Percentiles rank a stretch among this genome's conserved stretches.
These are phyloP conservation scores for Ptychochromis oligacanthus DNA, from an alignment of 2,113 vertebrate species.

Conservation along the genomic window DNA sequence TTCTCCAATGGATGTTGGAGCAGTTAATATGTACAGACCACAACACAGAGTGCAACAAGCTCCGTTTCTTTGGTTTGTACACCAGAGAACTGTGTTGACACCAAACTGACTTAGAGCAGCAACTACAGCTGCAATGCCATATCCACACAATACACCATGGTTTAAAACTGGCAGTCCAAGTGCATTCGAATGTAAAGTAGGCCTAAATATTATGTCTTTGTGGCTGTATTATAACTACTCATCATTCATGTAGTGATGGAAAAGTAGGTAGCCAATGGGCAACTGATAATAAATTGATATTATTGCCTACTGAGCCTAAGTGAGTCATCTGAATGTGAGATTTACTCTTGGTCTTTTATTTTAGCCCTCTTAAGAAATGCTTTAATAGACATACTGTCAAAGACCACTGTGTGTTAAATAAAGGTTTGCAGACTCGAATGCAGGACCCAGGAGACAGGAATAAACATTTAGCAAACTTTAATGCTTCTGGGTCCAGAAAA, in stretches of 20 bases:
- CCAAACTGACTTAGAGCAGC: neutral
- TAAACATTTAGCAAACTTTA: too few relatives aligned
- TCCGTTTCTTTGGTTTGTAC: constrained; percentile 2
- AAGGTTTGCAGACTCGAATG: too few relatives aligned
- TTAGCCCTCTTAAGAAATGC: neutral
- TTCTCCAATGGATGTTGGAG: neutral
- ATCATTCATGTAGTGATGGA: neutral
- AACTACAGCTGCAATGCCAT: neutral
- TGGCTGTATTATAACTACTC: neutral
- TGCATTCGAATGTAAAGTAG: neutral
- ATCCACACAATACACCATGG: neutral
- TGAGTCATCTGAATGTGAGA: neutral
- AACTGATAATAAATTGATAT: neutral
- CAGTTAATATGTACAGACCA: neutral
- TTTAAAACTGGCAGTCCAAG: neutral
- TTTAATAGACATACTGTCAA: neutral
- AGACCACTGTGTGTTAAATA: too few relatives aligned
- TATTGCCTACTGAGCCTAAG: neutral
- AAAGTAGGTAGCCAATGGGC: neutral
- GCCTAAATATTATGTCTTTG: neutral
- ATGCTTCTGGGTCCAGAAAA: too few relatives aligned
- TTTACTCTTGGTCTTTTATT: neutral
- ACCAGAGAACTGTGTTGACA: constrained; percentile 1
- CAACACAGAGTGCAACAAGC: neutral
- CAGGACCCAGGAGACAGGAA: too few relatives aligned